Evolutionary conservation across 2,888 invertebrate genomes (phyloP).

Genomic region (Heliconius hortense): DNA sequence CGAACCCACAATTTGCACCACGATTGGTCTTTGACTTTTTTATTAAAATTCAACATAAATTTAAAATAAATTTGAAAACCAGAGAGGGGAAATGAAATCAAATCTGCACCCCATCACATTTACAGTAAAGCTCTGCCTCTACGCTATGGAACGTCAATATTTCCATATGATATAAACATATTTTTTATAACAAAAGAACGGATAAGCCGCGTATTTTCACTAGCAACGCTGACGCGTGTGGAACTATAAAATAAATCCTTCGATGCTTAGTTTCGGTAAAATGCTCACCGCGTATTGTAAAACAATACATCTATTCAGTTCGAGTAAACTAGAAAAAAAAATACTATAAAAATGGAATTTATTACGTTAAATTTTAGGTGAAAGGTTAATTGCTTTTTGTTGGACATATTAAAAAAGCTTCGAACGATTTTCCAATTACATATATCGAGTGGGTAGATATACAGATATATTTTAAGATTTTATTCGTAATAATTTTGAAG

Average conservation of each 20-base stretch:
- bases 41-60: too few relatives aligned
- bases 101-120: too few relatives aligned
- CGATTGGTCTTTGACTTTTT: too few relatives aligned
- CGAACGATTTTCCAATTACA: neutral
- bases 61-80: too few relatives aligned
- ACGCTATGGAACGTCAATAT: neutral
- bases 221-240: slow-evolving; percentile 16
- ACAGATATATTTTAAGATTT: neutral
- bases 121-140: too few relatives aligned
- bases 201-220: slow-evolving; percentile 17
- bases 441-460: neutral
- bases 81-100: too few relatives aligned
- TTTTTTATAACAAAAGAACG: slow-evolving; percentile 7
- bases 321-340: slow-evolving; percentile 19
- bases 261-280: slow-evolving; percentile 21
- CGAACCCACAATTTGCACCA: too few relatives aligned
- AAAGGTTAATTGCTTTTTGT: slow-evolving; percentile 17
- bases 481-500: neutral
- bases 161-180: neutral
- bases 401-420: slow-evolving; percentile 17
- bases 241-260: slow-evolving; percentile 24
- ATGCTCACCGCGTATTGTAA: slow-evolving; percentile 26
- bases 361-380: slow-evolving; percentile 1
- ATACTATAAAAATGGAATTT: slow-evolving; percentile 14
- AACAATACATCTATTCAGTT: slow-evolving; percentile 20